Evolutionary conservation across 1,140 invertebrate genomes (phyloP), one percentile per base, ranked within the genome.

Genomic region (Drosophila santomea): DNA sequence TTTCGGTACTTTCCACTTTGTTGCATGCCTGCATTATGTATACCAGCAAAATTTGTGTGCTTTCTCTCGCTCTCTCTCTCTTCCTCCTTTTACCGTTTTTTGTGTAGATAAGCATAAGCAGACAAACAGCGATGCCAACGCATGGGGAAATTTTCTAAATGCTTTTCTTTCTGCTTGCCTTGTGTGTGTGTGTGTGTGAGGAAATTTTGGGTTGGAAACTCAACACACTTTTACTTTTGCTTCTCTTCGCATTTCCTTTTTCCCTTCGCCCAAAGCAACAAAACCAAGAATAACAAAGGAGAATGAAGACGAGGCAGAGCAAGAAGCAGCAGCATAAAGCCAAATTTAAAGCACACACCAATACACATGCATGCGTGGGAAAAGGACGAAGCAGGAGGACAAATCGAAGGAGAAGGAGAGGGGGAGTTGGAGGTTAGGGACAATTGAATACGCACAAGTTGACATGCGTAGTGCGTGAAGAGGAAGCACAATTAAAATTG

Each of bases 401-500:
- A 20, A 44, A 35, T 14, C 17, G 20, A 25, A 39, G 25, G 8
- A 48, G 47, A 11, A 38, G 43, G 5, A 38, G 59, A 28, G 47
- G 44, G 17, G 17, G 36, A 57, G 51, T 69, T 23, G 55, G 36
- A 41, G 59, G 59, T 55, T 63, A 69, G 73, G 63, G 78, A 79
- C 78, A 84, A 88, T 83, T 88, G 84, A 79, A 88, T 76, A 61
- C 75, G 79, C 59, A 83, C 67, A 86, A 86, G 83, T 88, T 89
- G 80, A 89, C 83, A 88, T 88, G 83, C 83, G 83, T 88, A 88
- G 80, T 89, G 79, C 84, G 79, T 80, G 79, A 88, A 88, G 77
- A 89, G 82, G 79, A 88, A 88, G 73, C 88, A 88, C 84, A 89
- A 89, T 84, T 90, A 84, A 83, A 89, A 84, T 82, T 76, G 74